A percentile compares a stretch with the other conserved stretches of the same genome.
phyloP scores from a whole-genome alignment of 2,113 vertebrate species.

The Sorex fumeus region DNA sequence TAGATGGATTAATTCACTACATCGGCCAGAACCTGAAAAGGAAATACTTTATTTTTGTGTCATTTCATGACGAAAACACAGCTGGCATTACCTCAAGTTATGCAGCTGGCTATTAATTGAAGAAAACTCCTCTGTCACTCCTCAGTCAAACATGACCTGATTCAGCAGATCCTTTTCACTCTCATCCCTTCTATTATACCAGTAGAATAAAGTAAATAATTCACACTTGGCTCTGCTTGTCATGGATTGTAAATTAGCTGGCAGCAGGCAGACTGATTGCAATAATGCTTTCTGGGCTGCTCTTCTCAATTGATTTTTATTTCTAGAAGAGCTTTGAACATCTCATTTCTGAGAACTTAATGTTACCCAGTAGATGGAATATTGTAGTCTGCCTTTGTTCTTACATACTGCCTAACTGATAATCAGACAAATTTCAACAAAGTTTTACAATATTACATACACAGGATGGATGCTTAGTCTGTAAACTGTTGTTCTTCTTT shows the following conservation, averaged over 20 bases:
- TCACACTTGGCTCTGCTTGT: constrained; percentile 64
- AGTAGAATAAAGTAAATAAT: constrained; percentile 75
- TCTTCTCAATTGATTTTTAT: constrained; percentile 68
- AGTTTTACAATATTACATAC: neutral
- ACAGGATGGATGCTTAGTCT: neutral
- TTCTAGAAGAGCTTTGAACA: constrained; percentile 54
- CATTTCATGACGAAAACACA: constrained; percentile 76
- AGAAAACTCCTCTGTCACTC: constrained; percentile 81
- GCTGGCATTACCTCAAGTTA: constrained; percentile 85
- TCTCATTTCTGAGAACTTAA: constrained; percentile 58
- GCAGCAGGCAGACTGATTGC: constrained; percentile 35
- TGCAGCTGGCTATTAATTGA: constrained; percentile 89
- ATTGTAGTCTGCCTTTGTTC: neutral
- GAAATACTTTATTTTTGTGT: constrained; percentile 83
- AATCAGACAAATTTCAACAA: constrained; percentile 33
- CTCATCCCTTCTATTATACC: constrained; percentile 61
- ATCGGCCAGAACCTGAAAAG: constrained; percentile 72
- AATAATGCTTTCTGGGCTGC: constrained; percentile 70
- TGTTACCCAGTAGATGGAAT: constrained; percentile 13
- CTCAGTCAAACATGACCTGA: constrained; percentile 76
- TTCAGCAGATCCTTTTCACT: constrained; percentile 81
- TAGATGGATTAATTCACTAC: constrained; percentile 70
- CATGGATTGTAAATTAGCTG: constrained; percentile 63
- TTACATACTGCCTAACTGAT: neutral
- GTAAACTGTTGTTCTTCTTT: constrained; percentile 8